Conservation (phyloP, 2,888 invertebrate genomes). For the Eupeodes latifasciatus region DNA sequence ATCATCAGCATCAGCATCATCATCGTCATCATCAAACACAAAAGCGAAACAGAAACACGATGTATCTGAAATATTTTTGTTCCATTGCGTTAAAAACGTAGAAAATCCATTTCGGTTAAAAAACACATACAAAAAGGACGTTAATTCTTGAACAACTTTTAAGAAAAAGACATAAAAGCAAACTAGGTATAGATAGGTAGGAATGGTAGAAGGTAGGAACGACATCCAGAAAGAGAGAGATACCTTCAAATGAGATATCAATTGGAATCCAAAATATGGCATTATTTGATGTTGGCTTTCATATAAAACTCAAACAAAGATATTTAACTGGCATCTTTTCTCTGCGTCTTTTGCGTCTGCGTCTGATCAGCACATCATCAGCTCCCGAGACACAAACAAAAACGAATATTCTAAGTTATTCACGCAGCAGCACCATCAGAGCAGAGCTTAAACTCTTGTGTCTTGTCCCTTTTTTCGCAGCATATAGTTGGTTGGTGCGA, state of each 20-base stretch:
- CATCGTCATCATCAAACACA: not conserved
- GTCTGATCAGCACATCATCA: not conserved
- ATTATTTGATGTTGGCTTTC: conserved; percentile 77
- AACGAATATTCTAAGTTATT: conserved; percentile 73
- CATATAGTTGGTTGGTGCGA: not conserved
- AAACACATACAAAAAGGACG: not conserved
- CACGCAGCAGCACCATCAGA: conserved; percentile 23
- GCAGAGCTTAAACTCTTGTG: conserved; percentile 1
- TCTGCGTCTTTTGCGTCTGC: not conserved
- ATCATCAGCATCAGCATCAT: not conserved
- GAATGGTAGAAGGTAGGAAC: not conserved
- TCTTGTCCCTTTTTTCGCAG: not conserved
- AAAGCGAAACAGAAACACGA: conserved; percentile 14
- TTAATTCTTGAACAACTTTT: not conserved
- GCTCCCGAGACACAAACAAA: not conserved
- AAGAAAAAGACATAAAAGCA: not conserved
- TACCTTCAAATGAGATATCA: conserved; percentile 78
- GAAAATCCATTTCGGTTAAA: conserved; percentile 20
- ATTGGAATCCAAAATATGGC: conserved; percentile 78
- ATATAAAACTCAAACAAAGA: conserved; percentile 74
- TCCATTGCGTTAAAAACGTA: conserved; percentile 30
- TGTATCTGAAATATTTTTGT: conserved; percentile 58
- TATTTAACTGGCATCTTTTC: conserved; percentile 61
- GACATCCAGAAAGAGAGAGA: conserved; percentile 38
- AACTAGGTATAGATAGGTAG: not conserved